phyloP scores from a whole-genome alignment of 2,113 vertebrate genomes.

The Anseranas semipalmata region DNA sequence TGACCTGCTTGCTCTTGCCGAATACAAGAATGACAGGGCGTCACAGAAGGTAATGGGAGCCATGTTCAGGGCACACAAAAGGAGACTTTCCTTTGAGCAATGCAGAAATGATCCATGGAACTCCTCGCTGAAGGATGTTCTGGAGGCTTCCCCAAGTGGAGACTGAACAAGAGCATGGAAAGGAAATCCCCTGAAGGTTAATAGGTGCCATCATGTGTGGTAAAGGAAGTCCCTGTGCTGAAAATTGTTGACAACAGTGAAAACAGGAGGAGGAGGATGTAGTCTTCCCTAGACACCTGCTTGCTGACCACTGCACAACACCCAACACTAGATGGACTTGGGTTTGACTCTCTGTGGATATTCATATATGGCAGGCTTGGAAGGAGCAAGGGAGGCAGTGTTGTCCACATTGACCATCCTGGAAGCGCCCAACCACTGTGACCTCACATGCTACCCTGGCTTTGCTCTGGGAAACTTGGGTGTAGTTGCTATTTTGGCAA shows the following conservation, averaged over 20 bases:
- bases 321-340: not conserved
- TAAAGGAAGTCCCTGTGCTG: not conserved
- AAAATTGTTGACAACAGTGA: not conserved
- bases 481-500: not conserved
- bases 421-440: not conserved
- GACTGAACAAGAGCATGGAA: not conserved
- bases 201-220: not conserved
- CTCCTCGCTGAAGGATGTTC: not conserved
- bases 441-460: not conserved
- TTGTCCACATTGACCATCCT: accelerated
- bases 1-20: not conserved
- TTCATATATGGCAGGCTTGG: not conserved
- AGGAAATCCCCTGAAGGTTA: not conserved
- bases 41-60: not conserved
- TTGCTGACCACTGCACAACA: not conserved
- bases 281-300: not conserved
- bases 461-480: not conserved
- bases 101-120: not conserved
- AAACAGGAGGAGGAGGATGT: not conserved
- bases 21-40: not conserved
- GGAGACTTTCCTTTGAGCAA: not conserved
- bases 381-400: not conserved
- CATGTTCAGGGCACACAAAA: not conserved
- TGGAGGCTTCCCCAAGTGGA: not conserved
- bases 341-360: accelerated